Evolutionary conservation across 2,888 invertebrate genomes (phyloP).

Genomic region (Amphipoea lucens): DNA sequence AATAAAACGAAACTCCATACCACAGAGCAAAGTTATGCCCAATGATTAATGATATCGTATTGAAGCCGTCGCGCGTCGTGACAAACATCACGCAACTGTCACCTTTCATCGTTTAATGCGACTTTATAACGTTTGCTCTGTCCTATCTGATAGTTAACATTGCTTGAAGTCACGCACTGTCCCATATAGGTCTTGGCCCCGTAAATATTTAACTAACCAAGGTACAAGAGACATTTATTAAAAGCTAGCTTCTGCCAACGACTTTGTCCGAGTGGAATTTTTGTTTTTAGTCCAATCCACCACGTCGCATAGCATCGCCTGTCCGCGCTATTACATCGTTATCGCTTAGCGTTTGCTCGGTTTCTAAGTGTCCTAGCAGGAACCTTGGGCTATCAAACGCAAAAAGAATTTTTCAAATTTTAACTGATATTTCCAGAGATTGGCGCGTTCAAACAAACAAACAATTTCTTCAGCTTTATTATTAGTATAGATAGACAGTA

Average conservation of each 20-base stretch:
- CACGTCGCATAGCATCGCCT: not conserved
- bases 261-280: not conserved
- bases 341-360: not conserved
- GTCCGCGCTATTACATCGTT: not conserved
- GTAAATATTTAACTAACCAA: not conserved
- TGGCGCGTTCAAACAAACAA: too few species aligned
- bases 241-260: not conserved
- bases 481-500: not conserved
- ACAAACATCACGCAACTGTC: slow-evolving; percentile 48
- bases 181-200: not conserved
- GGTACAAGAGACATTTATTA: not conserved
- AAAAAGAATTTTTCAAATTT: not conserved
- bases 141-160: slow-evolving; percentile 38
- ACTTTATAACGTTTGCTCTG: slow-evolving; percentile 40
- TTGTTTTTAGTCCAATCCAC: not conserved
- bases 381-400: not conserved
- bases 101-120: slow-evolving; percentile 47
- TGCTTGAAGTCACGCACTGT: slow-evolving; percentile 37
- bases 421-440: too few species aligned
- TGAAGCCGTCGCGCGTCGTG: slow-evolving; percentile 53
- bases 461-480: too few species aligned
- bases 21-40: slow-evolving; percentile 16
- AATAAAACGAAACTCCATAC: slow-evolving; percentile 24
- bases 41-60: slow-evolving; percentile 56
- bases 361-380: too few species aligned